Evolutionary conservation across 1,140 invertebrate species (phyloP), one percentile per base, ranked within the genome.

Genomic region (Cyclargus thomasi): DNA sequence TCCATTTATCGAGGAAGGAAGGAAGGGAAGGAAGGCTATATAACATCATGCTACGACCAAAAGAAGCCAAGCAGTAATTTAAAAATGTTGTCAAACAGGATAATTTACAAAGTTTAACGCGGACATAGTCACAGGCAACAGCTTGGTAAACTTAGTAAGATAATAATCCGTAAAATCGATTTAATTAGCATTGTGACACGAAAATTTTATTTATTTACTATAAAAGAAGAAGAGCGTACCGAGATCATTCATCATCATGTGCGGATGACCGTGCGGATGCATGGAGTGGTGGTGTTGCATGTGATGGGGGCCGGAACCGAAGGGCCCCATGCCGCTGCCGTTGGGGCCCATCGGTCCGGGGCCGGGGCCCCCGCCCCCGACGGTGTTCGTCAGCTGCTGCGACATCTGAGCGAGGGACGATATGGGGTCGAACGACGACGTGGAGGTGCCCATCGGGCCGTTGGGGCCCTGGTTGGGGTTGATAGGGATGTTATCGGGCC

Each of bases 401-500:
- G 95, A 97, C 97, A 98, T 98, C 85, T 98, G 97, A 21, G 97
- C 96, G 76, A 98, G 92, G 3, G 97, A 98, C 16, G 97, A 96
- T 72, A 98, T 98, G 0, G 97, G 97, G 91, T 98, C 97, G 86
- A 98, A 98, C 73, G 93, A 93, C 62, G 93, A 93, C 70, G 94
- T 93, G 74, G 94, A 91, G 5, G 84, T 73, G 8, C 82, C 81
- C 82, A 88, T 81, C 63, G 86, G 86, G 16, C 87, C 88, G 59
- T 80, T 82, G 36, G 85, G 84, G 55, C 86, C 86, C 71, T 88
- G 86, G 86, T 96, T 95, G 5, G 96, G 95, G 92, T 97, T 96
- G 35, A 97, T 88, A 55, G 96, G 96, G 69, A 97, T 93, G 88
- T 97, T 96, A 80, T 97, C 95, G 14, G 94, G 92, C 67, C 94